These are phyloP conservation scores for Oryctes rhinoceros DNA, from an alignment of 1,140 invertebrate genomes.

Conservation along the genomic window DNA sequence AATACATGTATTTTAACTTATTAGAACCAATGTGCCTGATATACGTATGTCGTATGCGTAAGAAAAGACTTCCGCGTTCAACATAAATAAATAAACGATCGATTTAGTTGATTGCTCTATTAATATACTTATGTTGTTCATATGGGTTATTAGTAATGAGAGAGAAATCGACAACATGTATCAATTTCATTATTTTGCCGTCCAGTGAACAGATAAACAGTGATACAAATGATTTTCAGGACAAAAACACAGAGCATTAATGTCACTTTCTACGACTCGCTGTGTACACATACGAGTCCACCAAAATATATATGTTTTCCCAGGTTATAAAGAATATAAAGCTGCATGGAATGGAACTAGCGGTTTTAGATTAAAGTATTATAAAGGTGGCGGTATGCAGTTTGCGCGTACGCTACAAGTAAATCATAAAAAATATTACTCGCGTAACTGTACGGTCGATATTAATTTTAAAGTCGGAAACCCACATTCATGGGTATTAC, in stretches of 20 bases:
- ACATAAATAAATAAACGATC: not conserved
- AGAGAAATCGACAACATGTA: not conserved
- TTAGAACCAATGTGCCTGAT: too few species aligned
- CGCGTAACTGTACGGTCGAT: not conserved
- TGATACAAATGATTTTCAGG: not conserved
- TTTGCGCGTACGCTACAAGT: not conserved
- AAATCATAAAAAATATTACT: not conserved
- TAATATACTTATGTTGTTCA: not conserved
- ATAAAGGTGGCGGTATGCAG: not conserved
- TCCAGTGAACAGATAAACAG: not conserved
- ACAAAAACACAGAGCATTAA: not conserved
- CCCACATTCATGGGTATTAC: not conserved
- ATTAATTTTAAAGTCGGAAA: constrained; percentile 22
- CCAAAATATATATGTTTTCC: not conserved
- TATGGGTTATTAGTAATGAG: not conserved
- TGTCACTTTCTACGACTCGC: not conserved
- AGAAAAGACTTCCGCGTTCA: too few species aligned
- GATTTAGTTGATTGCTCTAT: not conserved
- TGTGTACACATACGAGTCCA: not conserved
- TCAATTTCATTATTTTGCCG: not conserved
- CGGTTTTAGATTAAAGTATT: not conserved
- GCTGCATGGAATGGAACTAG: not conserved
- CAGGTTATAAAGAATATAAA: constrained; percentile 13
- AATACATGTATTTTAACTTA: too few species aligned
- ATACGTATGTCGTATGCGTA: too few species aligned